Base-by-base conservation (phyloP, 2,888 invertebrate species). In the Onthophagus sagittarius region DNA sequence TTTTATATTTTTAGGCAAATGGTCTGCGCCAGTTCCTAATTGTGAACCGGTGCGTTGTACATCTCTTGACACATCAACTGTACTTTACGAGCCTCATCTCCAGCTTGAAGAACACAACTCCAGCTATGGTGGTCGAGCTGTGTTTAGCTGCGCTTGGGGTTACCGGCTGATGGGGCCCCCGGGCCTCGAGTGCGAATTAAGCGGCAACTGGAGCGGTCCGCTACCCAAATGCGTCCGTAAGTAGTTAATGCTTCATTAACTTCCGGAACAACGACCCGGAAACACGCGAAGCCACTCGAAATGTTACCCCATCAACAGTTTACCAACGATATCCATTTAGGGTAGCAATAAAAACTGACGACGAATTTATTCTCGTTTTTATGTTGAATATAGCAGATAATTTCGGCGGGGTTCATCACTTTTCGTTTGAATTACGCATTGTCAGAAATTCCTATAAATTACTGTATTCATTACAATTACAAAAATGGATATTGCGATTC, bases 111-210 rank as follows among this genome's bases (percentile, higher is more conserved):
- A 94, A 81, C 90, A 93, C 84, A 94, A 95, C 86, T 91, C 93
- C 75, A 93, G 92, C 79, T 93, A 91, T 80, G 94, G 94, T 71
- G 94, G 94, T 5, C 89, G 92, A 71, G 94, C 93, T 11, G 89
- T 93, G 78, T 96, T 95, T 86, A 90, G 91, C 77, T 96, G 96
- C 83, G 90, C 94, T 76, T 94, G 94, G 92, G 95, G 95, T 73
- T 94, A 94, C 84, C 88, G 90, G 76, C 88, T 96, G 71, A 87
- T 89, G 71, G 96, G 95, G 9, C 88, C 91, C 67, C 92, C 93
- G 5, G 93, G 92, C 53, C 88, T 95, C 75, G 93, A 92, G 84
- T 96, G 96, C 85, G 92, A 92, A 82, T 88, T 91, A 71, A 91
- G 91, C 83, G 94, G 94, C 73, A 88, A 87, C 76, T 96, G 95